Base-by-base conservation (phyloP, 2,888 invertebrate genomes). In the Pharmacophagus antenor region DNA sequence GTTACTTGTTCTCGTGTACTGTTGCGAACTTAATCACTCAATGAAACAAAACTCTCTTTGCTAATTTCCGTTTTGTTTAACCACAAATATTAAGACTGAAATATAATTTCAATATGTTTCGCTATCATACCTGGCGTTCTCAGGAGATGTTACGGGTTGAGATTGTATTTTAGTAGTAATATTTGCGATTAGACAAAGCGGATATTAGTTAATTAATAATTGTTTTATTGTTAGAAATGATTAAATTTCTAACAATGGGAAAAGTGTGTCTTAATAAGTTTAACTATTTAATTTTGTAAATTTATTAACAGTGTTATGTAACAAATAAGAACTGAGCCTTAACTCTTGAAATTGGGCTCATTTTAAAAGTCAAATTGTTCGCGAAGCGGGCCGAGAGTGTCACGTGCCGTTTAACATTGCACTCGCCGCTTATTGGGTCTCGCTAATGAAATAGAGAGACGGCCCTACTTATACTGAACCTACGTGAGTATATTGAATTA, bases 361-460 rank as follows among this genome's bases (percentile, higher is more conserved):
- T 46, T 60, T 60, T 55, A 55, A 55, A 60, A 55, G 44, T 46
- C 50, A 55, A 60, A 60, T 60, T 55, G 51, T 51, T 46, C 60
- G 17, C 55, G 31, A 23, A 18, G 44, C 23, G 15, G 37, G 37
- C 50, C 18, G 31, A 15, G n/a, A 58, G 41, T 53, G 46, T 53
- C 41, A 53, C 48, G 37, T 51, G 37, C 21, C 31, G 54, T 55
- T 55, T 23, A 55, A 46, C 59, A 2, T 5, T n/a, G 18, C 17
- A 58, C 18, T 48, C 37, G 12, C 48, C 46, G 8, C 22, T 23
- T 60, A 31, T 55, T 46, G 44, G 42, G 49, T 42, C 49, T 20
- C 49, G 20, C 42, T 23, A 23, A 4, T n/a, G 47, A 22, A 52
- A 37, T 10, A 2, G 25, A 31, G 23, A 54, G 25, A 22, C 41